Evolutionary conservation across 1,140 invertebrate genomes (phyloP), one percentile per base, ranked within the genome.

Genomic region (Panagrolaimus sp.): DNA sequence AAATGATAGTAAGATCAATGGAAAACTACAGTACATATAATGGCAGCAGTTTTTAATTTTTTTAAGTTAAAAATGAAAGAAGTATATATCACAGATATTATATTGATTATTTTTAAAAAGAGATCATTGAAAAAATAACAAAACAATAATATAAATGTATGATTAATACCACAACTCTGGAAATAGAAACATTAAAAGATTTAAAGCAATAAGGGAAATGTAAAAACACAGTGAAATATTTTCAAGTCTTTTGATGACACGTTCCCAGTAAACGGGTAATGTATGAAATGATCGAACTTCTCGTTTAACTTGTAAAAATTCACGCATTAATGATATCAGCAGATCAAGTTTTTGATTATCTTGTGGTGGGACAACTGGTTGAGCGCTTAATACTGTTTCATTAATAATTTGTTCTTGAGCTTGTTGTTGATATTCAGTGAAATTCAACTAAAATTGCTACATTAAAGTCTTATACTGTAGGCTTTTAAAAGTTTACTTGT

Each of bases 241-340:
- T 67, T 81, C 79, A 58, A 82, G 63, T 66, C 79, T 44, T 21
- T 69, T 68, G 44, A 81, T 78, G 17, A 81, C 75, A 55, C 81
- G 67, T 65, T 81, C 79, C 79, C 79, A 81, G 46, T 81, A 83
- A 17, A 75, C 63, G 12, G 78, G 80, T 44, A 81, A 64, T n/a
- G 72, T 63, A 63, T 74, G 65, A 43, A 43, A 67, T 43, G 63
- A 52, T 38, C 58, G 74, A 67, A 78, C 48, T 70, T 68, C 63
- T 71, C 58, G 6, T 63, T 38, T 72, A 24, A 76, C 43, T 43
- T 73, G 72, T 17, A 81, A 66, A 43, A 83, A 70, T 68, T 81
- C 79, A 43, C 81, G 63, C 43, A 81, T 69, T 17, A 81, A 73
- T 9, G 69, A 67, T 12, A 81, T 73, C 28, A 81, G 62, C 26